Conservation (phyloP, 2,113 vertebrate species). For the Elgaria multicarinata region DNA sequence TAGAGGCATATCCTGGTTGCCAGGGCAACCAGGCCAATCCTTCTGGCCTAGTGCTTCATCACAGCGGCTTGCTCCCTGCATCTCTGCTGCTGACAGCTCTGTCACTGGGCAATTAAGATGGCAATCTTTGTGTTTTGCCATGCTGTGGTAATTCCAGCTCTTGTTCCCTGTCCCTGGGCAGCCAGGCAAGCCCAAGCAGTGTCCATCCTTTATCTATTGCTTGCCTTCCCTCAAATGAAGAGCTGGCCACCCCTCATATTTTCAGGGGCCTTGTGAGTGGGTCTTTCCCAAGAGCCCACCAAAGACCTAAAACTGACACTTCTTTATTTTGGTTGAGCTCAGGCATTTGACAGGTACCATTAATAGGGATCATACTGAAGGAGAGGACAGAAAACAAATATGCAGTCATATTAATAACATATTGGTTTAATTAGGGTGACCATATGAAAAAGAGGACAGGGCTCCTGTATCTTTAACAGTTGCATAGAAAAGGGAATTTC, state of each 20-base stretch:
- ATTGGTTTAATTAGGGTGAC: not conserved
- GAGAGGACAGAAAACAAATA: not conserved
- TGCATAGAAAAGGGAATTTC: too few species aligned
- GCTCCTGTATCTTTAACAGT: too few species aligned
- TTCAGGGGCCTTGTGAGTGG: not conserved
- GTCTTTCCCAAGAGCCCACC: not conserved
- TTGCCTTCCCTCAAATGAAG: not conserved
- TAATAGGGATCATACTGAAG: not conserved
- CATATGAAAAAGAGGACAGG: too few species aligned
- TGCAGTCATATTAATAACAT: not conserved
- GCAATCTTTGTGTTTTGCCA: not conserved
- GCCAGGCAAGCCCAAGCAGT: not conserved
- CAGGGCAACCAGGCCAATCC: not conserved
- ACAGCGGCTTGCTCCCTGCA: not conserved
- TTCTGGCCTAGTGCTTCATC: not conserved
- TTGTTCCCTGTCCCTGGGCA: not conserved
- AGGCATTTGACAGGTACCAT: not conserved
- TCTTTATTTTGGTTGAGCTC: not conserved
- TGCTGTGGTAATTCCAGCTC: not conserved
- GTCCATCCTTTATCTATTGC: not conserved
- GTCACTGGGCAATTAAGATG: not conserved
- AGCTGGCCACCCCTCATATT: not conserved
- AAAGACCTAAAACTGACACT: not conserved
- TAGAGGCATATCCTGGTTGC: not conserved
- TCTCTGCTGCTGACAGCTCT: not conserved